Evolutionary conservation across 2,888 invertebrate species (phyloP).

Genomic region (Harpalus rufipes): DNA sequence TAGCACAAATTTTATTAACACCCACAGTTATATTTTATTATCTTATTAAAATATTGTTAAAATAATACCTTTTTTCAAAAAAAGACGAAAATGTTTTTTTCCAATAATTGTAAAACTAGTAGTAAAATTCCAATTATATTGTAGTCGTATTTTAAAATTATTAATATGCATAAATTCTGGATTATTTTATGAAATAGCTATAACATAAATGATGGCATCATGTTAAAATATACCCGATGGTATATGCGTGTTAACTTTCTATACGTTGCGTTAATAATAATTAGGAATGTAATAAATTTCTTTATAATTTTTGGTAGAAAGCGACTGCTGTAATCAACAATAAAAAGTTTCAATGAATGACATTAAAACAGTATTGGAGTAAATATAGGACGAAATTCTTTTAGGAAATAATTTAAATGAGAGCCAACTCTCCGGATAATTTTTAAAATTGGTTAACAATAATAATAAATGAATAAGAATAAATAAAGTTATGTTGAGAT

Average conservation of each 20-base stretch:
- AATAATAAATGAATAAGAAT: too few relatives aligned
- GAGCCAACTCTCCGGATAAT: too few relatives aligned
- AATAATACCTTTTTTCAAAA: neutral
- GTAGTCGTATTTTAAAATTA: neutral
- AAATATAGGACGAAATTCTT: too few relatives aligned
- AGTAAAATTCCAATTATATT: too few relatives aligned
- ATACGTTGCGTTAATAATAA: conserved; percentile 40
- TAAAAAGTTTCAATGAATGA: neutral
- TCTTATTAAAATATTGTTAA: neutral
- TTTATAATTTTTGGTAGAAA: conserved; percentile 55
- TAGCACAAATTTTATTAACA: neutral
- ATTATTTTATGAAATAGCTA: neutral
- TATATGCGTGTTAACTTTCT: conserved; percentile 45
- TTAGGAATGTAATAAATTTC: conserved; percentile 56
- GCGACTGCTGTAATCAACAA: conserved; percentile 10
- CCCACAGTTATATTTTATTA: neutral
- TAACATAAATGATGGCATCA: neutral
- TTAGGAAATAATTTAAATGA: too few relatives aligned
- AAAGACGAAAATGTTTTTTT: too few relatives aligned
- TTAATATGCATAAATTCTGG: neutral
- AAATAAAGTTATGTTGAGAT: too few relatives aligned
- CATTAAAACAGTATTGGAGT: too few relatives aligned
- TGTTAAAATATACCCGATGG: neutral
- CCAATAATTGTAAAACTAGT: too few relatives aligned
- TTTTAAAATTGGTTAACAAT: too few relatives aligned